Conservation (phyloP, 2,113 vertebrate genomes). For the Thamnaconus septentrionalis region DNA sequence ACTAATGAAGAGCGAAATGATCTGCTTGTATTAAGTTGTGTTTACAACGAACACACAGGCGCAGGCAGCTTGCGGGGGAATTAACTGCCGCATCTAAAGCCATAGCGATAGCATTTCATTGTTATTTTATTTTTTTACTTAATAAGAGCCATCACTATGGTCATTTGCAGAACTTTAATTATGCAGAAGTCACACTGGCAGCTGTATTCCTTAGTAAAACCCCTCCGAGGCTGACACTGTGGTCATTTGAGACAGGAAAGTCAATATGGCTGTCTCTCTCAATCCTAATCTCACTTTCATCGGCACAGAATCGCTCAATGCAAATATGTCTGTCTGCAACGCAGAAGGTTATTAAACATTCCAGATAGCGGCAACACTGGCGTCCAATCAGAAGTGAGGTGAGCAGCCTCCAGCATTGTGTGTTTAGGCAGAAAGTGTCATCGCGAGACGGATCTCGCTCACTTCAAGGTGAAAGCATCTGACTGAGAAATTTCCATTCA, state of each 20-base stretch:
- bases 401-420: conserved; percentile 16
- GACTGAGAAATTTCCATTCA: conserved; percentile 60
- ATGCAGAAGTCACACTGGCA: background rate
- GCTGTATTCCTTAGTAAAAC: conserved; percentile 1
- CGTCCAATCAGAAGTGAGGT: conserved; percentile 26
- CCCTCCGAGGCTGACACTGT: background rate
- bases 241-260: conserved; percentile 4
- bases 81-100: too few species aligned
- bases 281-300: conserved; percentile 26
- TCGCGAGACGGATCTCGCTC: conserved; percentile 52
- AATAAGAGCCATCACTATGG: conserved; percentile 9
- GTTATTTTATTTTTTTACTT: too few species aligned
- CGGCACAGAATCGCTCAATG: conserved; percentile 40
- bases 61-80: background rate
- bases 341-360: conserved; percentile 46
- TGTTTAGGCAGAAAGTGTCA: conserved; percentile 43
- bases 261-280: conserved; percentile 13
- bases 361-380: conserved; percentile 29
- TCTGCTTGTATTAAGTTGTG: background rate
- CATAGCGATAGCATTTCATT: too few species aligned
- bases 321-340: conserved; percentile 31
- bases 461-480: conserved; percentile 64
- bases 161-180: conserved; percentile 22
- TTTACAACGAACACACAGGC: background rate
- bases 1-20: conserved; percentile 52